phyloP scores from a whole-genome alignment of 30 jellyfish, hydroid and myxozoan genomes.

The Cassiopea xamachana region DNA sequence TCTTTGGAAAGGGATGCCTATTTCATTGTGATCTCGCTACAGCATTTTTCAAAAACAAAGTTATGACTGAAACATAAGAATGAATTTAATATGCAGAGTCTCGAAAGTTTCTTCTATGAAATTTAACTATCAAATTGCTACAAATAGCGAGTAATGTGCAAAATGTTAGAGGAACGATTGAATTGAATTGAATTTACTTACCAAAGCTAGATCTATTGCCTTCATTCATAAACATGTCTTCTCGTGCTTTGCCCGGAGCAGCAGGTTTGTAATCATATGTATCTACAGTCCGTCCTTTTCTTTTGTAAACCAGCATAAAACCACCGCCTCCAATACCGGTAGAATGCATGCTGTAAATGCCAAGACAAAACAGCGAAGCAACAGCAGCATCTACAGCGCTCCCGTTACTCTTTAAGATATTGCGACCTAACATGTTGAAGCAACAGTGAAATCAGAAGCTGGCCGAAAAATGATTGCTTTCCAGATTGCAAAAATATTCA shows the following conservation, averaged over 20 bases:
- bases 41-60: too few relatives aligned
- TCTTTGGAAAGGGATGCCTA: too few relatives aligned
- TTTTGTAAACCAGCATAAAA: slow-evolving; percentile 91
- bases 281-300: slow-evolving; percentile 75
- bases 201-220: slow-evolving; percentile 86
- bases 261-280: slow-evolving; percentile 88
- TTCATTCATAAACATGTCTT: slow-evolving; percentile 94
- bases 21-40: too few relatives aligned
- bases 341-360: slow-evolving; percentile 98
- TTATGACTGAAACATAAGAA: too few relatives aligned
- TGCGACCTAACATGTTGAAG: slow-evolving; percentile 73
- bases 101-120: too few relatives aligned
- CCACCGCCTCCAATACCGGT: slow-evolving; percentile 99
- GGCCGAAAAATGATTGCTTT: too few relatives aligned
- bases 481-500: too few relatives aligned
- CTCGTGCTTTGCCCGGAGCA: slow-evolving; percentile 99
- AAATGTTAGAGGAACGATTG: too few relatives aligned
- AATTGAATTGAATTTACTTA: slow-evolving; percentile 2
- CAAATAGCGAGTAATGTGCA: too few relatives aligned
- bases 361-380: slow-evolving; percentile 93
- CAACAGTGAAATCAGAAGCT: too few relatives aligned
- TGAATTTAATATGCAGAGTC: too few relatives aligned
- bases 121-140: too few relatives aligned
- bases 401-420: slow-evolving; percentile 85
- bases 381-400: slow-evolving; percentile 99